phyloP scores from a whole-genome alignment of 2,797 vertebrate species.

The Malacoctenus gilli region DNA sequence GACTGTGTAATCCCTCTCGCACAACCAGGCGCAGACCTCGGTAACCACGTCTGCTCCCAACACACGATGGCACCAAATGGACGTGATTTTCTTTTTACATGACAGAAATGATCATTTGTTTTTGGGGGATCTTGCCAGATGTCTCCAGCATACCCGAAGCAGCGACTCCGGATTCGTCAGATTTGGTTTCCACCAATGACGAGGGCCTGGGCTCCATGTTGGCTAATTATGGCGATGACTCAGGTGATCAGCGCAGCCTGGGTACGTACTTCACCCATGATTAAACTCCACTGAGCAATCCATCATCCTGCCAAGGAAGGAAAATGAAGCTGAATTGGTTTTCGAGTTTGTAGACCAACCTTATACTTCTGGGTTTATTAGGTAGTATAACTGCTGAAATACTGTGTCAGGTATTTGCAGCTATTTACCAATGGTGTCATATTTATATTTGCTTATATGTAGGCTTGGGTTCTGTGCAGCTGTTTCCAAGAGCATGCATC shows the following conservation, averaged over 20 bases:
- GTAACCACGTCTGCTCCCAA: slow-evolving; percentile 62
- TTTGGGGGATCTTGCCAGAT: slow-evolving; percentile 56
- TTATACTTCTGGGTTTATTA: too few species aligned
- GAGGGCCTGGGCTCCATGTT: slow-evolving; percentile 59
- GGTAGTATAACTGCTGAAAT: too few species aligned
- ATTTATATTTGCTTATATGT: too few species aligned
- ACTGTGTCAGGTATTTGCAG: too few species aligned
- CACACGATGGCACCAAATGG: too few species aligned
- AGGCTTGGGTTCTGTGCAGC: too few species aligned
- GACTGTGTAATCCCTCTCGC: slow-evolving; percentile 80
- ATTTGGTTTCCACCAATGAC: slow-evolving; percentile 58
- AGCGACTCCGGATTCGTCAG: slow-evolving; percentile 57
- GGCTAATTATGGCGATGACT: slow-evolving; percentile 60
- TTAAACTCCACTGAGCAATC: slow-evolving; percentile 19
- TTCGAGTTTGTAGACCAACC: too few species aligned
- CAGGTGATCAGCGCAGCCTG: slow-evolving; percentile 55
- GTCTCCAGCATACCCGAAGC: slow-evolving; percentile 46
- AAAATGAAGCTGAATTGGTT: too few species aligned
- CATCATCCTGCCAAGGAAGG: slow-evolving; percentile 4
- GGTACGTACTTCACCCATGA: slow-evolving; percentile 50
- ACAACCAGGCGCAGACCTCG: slow-evolving; percentile 86
- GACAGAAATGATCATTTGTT: neutral
- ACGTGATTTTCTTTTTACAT: too few species aligned
- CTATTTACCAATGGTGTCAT: too few species aligned
- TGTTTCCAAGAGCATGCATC: too few species aligned